A percentile compares a stretch with the other conserved stretches of the same genome.
phyloP scores from a whole-genome alignment of 2,888 invertebrate species.

The Tholera decimalis region DNA sequence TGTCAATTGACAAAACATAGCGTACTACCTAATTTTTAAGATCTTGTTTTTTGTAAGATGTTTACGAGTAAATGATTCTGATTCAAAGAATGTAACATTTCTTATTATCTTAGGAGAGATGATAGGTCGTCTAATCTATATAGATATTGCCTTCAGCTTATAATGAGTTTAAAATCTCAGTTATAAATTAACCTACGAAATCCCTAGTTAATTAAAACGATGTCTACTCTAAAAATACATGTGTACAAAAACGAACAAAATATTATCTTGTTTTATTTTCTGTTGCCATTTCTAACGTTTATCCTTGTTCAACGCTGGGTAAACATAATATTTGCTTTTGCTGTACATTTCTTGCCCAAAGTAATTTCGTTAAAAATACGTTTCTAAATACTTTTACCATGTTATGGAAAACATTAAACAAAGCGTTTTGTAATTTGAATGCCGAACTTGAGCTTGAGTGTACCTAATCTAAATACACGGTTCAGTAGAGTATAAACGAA shows the following conservation, averaged over 20 bases:
- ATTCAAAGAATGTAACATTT: no score
- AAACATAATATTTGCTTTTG: constrained; percentile 52
- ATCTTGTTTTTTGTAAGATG: no score
- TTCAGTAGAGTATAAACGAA: constrained; percentile 46
- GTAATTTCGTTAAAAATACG: constrained; percentile 59
- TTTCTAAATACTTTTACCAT: constrained; percentile 34
- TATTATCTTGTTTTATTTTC: constrained; percentile 47
- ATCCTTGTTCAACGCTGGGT: constrained; percentile 46
- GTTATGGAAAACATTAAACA: constrained; percentile 43
- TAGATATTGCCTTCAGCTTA: background rate
- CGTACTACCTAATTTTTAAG: no score
- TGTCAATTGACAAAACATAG: no score
- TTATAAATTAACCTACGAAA: constrained; percentile 6
- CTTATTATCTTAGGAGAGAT: background rate
- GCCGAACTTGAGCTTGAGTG: constrained; percentile 28
- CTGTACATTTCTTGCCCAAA: constrained; percentile 42
- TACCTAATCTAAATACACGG: constrained; percentile 32
- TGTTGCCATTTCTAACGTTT: constrained; percentile 54
- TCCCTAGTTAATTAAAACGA: constrained; percentile 25
- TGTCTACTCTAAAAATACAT: constrained; percentile 23
- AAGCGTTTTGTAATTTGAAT: constrained; percentile 54
- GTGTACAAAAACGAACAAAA: constrained; percentile 31
- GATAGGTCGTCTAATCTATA: background rate
- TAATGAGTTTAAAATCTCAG: background rate
- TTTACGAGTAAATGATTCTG: no score